Conservation (phyloP, 2,797 vertebrate genomes). For the Hylomyscus alleni region DNA sequence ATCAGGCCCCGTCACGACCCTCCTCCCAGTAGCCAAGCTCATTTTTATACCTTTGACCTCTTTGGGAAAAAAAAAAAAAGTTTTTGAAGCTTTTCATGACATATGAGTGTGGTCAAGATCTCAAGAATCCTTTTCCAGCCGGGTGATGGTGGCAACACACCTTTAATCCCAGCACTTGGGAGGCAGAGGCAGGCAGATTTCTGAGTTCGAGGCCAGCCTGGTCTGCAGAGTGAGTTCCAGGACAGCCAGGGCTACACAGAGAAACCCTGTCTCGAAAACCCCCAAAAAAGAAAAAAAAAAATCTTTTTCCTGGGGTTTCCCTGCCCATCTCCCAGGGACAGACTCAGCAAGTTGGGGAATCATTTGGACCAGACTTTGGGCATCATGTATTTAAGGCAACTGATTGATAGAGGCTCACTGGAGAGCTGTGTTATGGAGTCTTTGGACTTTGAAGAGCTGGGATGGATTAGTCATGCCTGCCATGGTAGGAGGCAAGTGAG, state of each 20-base stretch:
- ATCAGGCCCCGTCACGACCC: not conserved
- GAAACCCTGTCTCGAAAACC: too few species aligned
- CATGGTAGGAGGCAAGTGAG: not conserved
- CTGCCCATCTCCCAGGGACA: not conserved
- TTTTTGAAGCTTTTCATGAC: not conserved
- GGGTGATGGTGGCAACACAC: too few species aligned
- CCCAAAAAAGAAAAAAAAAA: not conserved
- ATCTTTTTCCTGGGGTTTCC: not conserved
- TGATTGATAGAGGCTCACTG: not conserved
- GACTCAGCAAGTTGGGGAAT: not conserved
- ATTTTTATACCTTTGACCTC: not conserved
- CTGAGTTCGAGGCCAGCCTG: too few species aligned
- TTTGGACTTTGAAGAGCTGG: not conserved
- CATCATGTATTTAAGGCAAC: not conserved
- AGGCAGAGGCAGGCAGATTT: too few species aligned
- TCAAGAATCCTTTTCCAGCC: not conserved
- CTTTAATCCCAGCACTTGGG: not conserved
- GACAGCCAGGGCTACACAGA: too few species aligned
- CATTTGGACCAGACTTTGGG: not conserved
- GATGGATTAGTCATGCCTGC: conserved; percentile 73
- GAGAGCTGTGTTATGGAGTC: not conserved
- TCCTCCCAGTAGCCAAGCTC: not conserved
- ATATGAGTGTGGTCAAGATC: not conserved
- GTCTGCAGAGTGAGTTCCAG: too few species aligned
- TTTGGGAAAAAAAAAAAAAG: not conserved